Evolutionary conservation across 2,888 invertebrate species (phyloP).

Genomic region (Ornithoptera alexandrae): DNA sequence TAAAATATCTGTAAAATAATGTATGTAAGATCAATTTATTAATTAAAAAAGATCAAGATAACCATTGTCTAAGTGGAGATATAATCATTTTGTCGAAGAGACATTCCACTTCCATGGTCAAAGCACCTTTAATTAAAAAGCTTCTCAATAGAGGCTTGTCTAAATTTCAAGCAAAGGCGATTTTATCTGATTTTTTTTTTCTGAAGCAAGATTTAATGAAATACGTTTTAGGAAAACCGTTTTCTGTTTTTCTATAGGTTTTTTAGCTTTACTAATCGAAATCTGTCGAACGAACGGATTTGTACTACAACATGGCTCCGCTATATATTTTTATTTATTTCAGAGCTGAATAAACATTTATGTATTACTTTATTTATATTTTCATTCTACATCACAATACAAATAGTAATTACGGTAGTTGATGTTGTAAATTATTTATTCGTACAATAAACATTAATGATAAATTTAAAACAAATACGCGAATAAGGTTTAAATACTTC

Average conservation of each 20-base stretch:
- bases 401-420: background rate
- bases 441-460: too few species aligned
- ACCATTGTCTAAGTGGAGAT: slow-evolving; percentile 61
- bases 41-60: slow-evolving; percentile 27
- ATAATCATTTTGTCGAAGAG: slow-evolving; percentile 67
- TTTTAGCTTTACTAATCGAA: slow-evolving; percentile 18
- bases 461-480: too few species aligned
- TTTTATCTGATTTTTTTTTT: slow-evolving; percentile 56
- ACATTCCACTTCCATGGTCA: slow-evolving; percentile 71
- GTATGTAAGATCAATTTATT: slow-evolving; percentile 43
- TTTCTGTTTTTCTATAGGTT: slow-evolving; percentile 32
- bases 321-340: background rate
- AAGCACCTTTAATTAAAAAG: slow-evolving; percentile 76
- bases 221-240: slow-evolving; percentile 50
- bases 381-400: background rate
- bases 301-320: background rate
- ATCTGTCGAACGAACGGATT: slow-evolving; percentile 10
- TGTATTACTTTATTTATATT: background rate
- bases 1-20: slow-evolving; percentile 31
- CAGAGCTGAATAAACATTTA: background rate
- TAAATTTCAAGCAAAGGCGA: slow-evolving; percentile 66
- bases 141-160: slow-evolving; percentile 68
- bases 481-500: too few species aligned
- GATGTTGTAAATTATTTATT: too few species aligned
- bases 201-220: slow-evolving; percentile 61